Conservation (phyloP, 2,888 invertebrate genomes). For the Aleiodes leptofemur region DNA sequence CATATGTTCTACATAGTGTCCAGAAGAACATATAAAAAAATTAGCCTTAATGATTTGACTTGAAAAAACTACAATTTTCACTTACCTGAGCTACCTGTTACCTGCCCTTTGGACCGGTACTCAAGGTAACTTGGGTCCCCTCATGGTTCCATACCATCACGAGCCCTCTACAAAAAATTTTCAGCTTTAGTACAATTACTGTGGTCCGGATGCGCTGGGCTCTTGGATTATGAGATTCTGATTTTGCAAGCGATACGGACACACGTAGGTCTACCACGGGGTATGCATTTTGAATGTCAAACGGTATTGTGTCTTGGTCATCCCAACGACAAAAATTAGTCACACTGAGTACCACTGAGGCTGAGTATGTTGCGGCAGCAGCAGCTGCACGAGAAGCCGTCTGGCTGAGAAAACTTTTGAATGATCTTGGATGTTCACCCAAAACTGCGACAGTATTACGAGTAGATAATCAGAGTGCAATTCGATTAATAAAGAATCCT, state of each 20-base stretch:
- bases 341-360: slow-evolving; percentile 46
- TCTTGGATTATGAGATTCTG: too few relatives aligned
- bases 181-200: too few relatives aligned
- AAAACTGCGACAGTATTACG: slow-evolving; percentile 26
- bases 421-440: slow-evolving; percentile 40
- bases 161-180: too few relatives aligned
- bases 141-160: too few relatives aligned
- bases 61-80: too few relatives aligned
- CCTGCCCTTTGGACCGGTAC: too few relatives aligned
- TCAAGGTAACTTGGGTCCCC: too few relatives aligned
- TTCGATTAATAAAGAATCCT: slow-evolving; percentile 48
- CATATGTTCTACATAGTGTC: too few relatives aligned
- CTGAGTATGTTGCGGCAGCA: slow-evolving; percentile 46
- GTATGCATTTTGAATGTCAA: slow-evolving; percentile 45
- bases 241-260: slow-evolving; percentile 48
- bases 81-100: too few relatives aligned
- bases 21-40: too few relatives aligned
- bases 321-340: slow-evolving; percentile 45
- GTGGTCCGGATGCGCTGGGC: too few relatives aligned
- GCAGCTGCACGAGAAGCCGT: slow-evolving; percentile 42
- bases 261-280: slow-evolving; percentile 50
- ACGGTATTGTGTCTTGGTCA: slow-evolving; percentile 46
- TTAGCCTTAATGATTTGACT: too few relatives aligned
- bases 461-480: slow-evolving; percentile 53
- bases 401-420: slow-evolving; percentile 43